phyloP scores from a whole-genome alignment of 2,888 invertebrate genomes.

The Trachelus troglodyta region DNA sequence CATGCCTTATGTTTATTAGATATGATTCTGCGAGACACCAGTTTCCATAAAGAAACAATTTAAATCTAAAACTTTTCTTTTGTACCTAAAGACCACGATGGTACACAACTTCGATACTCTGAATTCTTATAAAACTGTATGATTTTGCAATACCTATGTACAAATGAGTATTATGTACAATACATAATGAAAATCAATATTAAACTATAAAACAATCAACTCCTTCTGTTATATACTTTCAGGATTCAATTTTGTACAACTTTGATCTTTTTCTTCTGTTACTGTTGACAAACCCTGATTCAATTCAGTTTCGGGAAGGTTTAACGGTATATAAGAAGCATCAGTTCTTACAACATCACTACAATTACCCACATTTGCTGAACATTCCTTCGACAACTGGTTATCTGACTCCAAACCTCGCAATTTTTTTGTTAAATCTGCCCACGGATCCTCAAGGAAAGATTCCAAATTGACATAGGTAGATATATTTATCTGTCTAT shows the following conservation, averaged over 20 bases:
- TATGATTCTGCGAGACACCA: conserved; percentile 21
- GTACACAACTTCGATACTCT: not conserved
- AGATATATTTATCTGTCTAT: conserved; percentile 39
- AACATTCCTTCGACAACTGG: not conserved
- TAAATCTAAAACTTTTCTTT: not conserved
- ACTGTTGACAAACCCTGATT: not conserved
- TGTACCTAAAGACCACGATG: not conserved
- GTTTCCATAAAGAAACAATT: conserved; percentile 3
- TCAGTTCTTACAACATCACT: not conserved
- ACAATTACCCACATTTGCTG: not conserved
- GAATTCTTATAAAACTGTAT: conserved; percentile 12
- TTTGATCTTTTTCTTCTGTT: not conserved
- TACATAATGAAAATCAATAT: not conserved
- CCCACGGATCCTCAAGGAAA: conserved; percentile 56
- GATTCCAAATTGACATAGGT: conserved; percentile 45
- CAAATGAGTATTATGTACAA: conserved; percentile 6
- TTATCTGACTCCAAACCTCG: not conserved
- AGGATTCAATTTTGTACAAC: not conserved
- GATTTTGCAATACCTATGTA: conserved; percentile 27
- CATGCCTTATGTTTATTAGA: conserved; percentile 14
- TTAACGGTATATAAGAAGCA: not conserved
- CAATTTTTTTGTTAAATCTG: conserved; percentile 29
- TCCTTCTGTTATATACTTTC: not conserved
- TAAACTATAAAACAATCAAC: not conserved
- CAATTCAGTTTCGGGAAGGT: not conserved